Evolutionary conservation across 1,140 invertebrate genomes (phyloP).

Genomic region (Orussus abietinus): DNA sequence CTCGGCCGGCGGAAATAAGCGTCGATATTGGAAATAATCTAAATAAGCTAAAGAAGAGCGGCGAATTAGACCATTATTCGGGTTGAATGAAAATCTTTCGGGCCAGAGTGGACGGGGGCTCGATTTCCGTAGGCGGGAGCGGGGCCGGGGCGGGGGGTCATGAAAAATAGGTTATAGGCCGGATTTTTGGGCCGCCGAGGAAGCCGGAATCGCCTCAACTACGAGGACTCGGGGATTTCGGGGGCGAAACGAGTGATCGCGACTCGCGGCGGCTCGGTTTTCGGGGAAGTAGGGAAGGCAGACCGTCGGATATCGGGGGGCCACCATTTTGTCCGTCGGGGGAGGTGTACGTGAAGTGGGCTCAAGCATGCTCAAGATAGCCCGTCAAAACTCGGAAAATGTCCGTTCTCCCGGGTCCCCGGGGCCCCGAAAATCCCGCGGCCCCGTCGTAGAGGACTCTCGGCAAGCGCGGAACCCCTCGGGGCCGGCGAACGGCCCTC

Average conservation of each 20-base stretch:
- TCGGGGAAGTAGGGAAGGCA: constrained; percentile 35
- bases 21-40: no score
- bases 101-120: constrained; percentile 33
- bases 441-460: constrained; percentile 12
- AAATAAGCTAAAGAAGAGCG: no score
- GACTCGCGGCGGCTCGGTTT: constrained; percentile 26
- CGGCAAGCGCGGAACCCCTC: constrained; percentile 7
- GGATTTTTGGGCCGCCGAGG: constrained; percentile 14
- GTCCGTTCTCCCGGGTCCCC: not conserved
- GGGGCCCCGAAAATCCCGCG: no score
- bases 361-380: constrained; percentile 52
- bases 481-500: constrained; percentile 15
- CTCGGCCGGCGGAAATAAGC: no score
- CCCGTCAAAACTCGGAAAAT: constrained; percentile 41
- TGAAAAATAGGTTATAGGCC: constrained; percentile 41
- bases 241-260: constrained; percentile 7
- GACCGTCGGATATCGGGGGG: constrained; percentile 45
- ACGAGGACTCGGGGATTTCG: constrained; percentile 13
- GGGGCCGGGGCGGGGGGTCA: constrained; percentile 1
- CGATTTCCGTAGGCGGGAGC: constrained; percentile 24
- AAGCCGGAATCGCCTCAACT: constrained; percentile 10
- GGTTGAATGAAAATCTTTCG: constrained; percentile 42
- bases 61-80: no score
- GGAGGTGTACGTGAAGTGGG: constrained; percentile 55
- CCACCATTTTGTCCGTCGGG: constrained; percentile 59